Evolutionary conservation across 2,113 vertebrate species (phyloP).

Genomic region (Oryzias javanicus): DNA sequence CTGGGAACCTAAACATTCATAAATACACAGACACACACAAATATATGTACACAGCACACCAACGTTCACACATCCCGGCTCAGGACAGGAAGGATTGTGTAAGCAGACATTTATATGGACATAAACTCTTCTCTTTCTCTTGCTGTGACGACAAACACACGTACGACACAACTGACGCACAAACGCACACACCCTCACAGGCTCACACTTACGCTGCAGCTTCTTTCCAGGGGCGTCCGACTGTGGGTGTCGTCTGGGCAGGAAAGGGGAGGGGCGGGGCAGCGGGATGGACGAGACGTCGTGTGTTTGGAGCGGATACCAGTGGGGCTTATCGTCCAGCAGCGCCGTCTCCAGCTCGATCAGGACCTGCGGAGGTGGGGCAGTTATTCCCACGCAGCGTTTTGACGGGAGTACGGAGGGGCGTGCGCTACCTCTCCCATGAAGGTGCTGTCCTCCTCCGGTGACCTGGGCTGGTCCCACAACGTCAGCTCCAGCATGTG

Average conservation of each 20-base stretch:
- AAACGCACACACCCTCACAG: not conserved
- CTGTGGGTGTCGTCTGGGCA: conserved; percentile 88
- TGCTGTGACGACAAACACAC: not conserved
- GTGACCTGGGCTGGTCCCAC: conserved; percentile 95
- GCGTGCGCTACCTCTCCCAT: conserved; percentile 87
- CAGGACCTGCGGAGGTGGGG: conserved; percentile 80
- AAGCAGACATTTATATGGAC: conserved; percentile 30
- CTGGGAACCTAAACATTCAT: conserved; percentile 95
- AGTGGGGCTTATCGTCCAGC: conserved; percentile 96
- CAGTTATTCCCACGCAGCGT: not conserved
- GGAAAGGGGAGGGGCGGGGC: conserved; percentile 92
- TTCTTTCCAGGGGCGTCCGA: conserved; percentile 89
- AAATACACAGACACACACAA: conserved; percentile 44
- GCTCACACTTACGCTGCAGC: conserved; percentile 91
- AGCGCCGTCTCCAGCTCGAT: conserved; percentile 97
- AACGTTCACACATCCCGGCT: conserved; percentile 34
- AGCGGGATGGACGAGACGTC: conserved; percentile 97
- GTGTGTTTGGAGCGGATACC: conserved; percentile 97
- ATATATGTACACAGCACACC: conserved; percentile 25
- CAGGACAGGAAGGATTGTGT: conserved; percentile 13
- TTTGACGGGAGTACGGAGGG: not conserved
- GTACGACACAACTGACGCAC: not conserved
- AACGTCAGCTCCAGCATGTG: conserved; percentile 97
- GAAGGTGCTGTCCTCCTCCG: conserved; percentile 95
- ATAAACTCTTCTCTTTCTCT: conserved; percentile 1